Conservation (phyloP, 1,140 invertebrate species). For the Leptoteleia sp. region DNA sequence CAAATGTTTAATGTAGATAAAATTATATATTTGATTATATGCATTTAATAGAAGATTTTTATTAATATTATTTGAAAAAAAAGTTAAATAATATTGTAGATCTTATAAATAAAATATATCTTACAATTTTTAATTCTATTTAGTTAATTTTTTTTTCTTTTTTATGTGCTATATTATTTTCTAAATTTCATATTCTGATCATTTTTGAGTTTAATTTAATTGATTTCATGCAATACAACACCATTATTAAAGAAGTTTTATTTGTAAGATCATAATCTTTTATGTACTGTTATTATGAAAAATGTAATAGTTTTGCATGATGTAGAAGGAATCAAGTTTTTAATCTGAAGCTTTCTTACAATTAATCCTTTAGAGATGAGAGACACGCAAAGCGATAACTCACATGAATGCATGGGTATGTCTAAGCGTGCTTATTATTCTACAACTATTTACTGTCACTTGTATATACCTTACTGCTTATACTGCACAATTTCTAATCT, state of each 20-base stretch:
- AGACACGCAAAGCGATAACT: slow-evolving; percentile 68
- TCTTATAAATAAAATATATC: slow-evolving; percentile 37
- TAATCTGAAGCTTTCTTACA: slow-evolving; percentile 68
- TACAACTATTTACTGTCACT: slow-evolving; percentile 33
- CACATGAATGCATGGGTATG: slow-evolving; percentile 68
- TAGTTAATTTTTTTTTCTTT: too few relatives aligned
- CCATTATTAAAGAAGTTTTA: slow-evolving; percentile 10
- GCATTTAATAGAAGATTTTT: too few relatives aligned
- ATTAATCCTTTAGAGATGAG: slow-evolving; percentile 68
- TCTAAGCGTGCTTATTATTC: slow-evolving; percentile 63
- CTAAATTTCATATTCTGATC: too few relatives aligned
- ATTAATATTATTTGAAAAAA: not conserved
- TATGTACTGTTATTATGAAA: slow-evolving; percentile 15
- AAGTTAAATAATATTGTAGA: slow-evolving; percentile 6
- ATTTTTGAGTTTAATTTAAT: slow-evolving; percentile 1
- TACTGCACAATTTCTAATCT: slow-evolving; percentile 9
- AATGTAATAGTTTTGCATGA: slow-evolving; percentile 61
- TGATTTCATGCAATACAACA: not conserved
- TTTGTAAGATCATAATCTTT: slow-evolving; percentile 33
- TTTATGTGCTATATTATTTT: too few relatives aligned
- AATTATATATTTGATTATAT: too few relatives aligned
- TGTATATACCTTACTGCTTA: slow-evolving; percentile 40
- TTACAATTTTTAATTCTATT: too few relatives aligned
- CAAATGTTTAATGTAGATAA: too few relatives aligned
- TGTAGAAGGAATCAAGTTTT: slow-evolving; percentile 60